phyloP scores from a whole-genome alignment of 2,888 invertebrate genomes.

The Andrena praecox region DNA sequence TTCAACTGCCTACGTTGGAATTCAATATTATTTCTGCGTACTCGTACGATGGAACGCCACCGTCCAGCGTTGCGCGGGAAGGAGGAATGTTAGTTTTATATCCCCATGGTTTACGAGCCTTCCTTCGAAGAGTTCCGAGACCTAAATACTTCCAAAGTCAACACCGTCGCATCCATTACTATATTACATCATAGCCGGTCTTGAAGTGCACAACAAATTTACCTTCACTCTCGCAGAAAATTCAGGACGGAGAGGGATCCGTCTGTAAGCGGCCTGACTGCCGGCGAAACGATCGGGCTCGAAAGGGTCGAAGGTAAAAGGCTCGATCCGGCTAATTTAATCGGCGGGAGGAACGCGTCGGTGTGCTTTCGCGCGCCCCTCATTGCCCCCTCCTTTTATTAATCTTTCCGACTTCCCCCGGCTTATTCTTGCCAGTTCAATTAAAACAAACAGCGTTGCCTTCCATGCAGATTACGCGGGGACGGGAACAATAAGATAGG shows the following conservation, averaged over 20 bases:
- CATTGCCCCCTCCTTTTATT: background rate
- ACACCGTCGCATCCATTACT: conserved; percentile 65
- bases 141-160: conserved; percentile 53
- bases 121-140: conserved; percentile 16
- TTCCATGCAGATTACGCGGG: conserved; percentile 22
- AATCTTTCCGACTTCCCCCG: background rate
- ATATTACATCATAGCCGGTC: conserved; percentile 58
- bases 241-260: conserved; percentile 41
- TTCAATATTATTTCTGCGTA: conserved; percentile 16
- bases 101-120: conserved; percentile 36
- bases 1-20: background rate
- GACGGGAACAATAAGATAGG: conserved; percentile 40
- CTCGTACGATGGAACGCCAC: conserved; percentile 7
- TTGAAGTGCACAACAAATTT: conserved; percentile 70
- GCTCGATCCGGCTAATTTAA: conserved; percentile 40
- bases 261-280: conserved; percentile 15
- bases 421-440: background rate
- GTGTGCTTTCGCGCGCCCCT: background rate
- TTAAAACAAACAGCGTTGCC: conserved; percentile 27
- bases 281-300: conserved; percentile 7
- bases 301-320: conserved; percentile 22
- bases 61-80: background rate
- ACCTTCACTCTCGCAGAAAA: conserved; percentile 49
- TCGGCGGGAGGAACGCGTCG: background rate
- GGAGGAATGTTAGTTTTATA: conserved; percentile 39